A percentile compares a stretch with the other conserved stretches of the same genome.
Conservation (phyloP, 1,140 invertebrate species). For the Megalopta genalis region DNA sequence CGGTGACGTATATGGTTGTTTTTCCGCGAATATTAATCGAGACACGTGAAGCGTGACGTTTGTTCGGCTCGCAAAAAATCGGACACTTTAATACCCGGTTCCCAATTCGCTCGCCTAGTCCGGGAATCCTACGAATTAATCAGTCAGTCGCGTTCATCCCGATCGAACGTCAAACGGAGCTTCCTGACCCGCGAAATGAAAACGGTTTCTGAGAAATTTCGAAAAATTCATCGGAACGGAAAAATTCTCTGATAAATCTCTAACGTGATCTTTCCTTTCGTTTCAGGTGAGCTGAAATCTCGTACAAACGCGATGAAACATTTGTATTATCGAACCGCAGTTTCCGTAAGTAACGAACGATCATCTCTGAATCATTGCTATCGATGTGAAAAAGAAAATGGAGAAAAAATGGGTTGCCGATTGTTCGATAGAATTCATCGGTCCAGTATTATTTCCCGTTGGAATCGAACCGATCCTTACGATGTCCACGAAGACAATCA, state of each 20-base stretch:
- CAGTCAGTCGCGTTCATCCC: neutral
- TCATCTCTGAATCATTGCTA: no score
- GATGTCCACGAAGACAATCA: neutral
- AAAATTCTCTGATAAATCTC: neutral
- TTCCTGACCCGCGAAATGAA: neutral
- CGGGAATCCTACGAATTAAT: conserved; percentile 19
- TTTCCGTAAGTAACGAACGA: neutral
- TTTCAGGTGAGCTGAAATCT: neutral
- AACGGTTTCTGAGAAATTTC: conserved; percentile 5
- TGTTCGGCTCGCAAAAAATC: conserved; percentile 15
- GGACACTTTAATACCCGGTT: conserved; percentile 16
- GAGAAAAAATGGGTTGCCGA: no score
- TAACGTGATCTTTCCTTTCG: neutral
- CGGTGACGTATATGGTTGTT: conserved; percentile 9
- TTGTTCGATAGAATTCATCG: no score
- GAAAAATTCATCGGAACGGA: neutral
- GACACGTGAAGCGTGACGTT: neutral
- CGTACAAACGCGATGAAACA: neutral
- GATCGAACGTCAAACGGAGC: conserved; percentile 1
- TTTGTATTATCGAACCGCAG: neutral
- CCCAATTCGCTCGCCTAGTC: conserved; percentile 10
- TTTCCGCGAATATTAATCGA: conserved; percentile 22
- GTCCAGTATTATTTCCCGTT: no score
- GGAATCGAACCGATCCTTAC: no score
- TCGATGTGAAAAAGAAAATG: no score